These are phyloP conservation scores for Nestor notabilis DNA, from an alignment of 2,113 vertebrate species.

Conservation along the genomic window DNA sequence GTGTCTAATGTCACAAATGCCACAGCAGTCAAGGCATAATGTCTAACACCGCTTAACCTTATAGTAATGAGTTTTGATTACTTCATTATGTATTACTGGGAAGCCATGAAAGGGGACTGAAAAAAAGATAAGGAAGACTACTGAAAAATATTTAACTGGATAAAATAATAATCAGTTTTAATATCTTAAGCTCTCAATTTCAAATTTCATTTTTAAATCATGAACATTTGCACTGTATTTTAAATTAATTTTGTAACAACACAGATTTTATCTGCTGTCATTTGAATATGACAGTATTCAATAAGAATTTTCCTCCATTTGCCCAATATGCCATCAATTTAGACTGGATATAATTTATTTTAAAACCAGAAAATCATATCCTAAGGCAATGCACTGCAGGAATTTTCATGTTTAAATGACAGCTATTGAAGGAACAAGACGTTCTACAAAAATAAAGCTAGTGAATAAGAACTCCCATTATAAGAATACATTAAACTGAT, in stretches of 20 bases:
- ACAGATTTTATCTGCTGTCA: slow-evolving; percentile 23
- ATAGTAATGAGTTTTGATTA: background rate
- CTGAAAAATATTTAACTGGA: background rate
- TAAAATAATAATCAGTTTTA: background rate
- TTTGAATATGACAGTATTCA: slow-evolving; percentile 7
- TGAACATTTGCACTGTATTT: background rate
- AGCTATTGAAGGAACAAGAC: slow-evolving; percentile 56
- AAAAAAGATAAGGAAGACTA: background rate
- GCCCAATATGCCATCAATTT: slow-evolving; percentile 14
- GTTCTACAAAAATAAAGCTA: slow-evolving; percentile 50
- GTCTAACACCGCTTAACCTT: background rate
- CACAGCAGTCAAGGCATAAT: background rate
- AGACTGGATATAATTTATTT: slow-evolving; percentile 64
- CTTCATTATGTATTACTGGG: background rate
- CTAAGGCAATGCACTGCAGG: slow-evolving; percentile 40
- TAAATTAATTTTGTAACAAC: background rate
- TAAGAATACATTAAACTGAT: slow-evolving; percentile 44
- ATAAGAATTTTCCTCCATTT: slow-evolving; percentile 7
- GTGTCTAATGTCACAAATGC: background rate
- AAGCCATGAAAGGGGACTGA: background rate
- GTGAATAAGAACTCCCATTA: slow-evolving; percentile 36
- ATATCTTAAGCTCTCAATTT: background rate
- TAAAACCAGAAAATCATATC: slow-evolving; percentile 59
- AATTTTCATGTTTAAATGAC: slow-evolving; percentile 70
- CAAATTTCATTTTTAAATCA: background rate